Evolutionary conservation across 2,797 vertebrate genomes (phyloP), one percentile per base, ranked within the genome.

Genomic region (Coracias cyanogaster): DNA sequence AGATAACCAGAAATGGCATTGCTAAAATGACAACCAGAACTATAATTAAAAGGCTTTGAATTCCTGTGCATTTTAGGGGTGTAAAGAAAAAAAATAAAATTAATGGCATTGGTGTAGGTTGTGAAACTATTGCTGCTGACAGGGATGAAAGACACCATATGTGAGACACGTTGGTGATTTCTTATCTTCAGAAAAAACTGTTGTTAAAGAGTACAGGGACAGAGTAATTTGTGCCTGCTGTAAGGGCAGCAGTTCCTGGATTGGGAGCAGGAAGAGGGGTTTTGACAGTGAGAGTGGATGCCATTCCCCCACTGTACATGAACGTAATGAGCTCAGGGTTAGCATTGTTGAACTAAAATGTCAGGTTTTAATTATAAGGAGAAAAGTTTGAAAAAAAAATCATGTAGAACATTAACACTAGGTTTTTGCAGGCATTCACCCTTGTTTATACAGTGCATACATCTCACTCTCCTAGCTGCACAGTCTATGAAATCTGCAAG

Each of bases 111-210:
- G 20, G 5, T 29, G 28, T 66, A 35, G 35, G 22, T 33, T 81
- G 39, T 69, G 77, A 78, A 88, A 46, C 29, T 58, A 6, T 24
- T 76, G 61, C 61, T 86, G 37, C 60, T 87, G 0, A 1, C 35
- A 73, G 85, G 80, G 39, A 74, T 94, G 83, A 95, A 95, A 87
- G 41, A n/a, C 57, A 73, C 57, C 57, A 31, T 64, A 54, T 92
- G 64, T 69, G 74, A 89, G 84, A 61, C n/a, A 39, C 0, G 5
- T 51, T 86, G 49, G 52, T 73, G 48, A 55, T 86, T 84, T 90
- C 60, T 91, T 67, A 35, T 62, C 81, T 80, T 64, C 33, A 60
- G 55, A 60, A 90, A 65, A 67, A 72, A 72, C 16, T 61, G 6
- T 54, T 93, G 37, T 65, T 73, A 51, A 71, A 88, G 45, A 61